A percentile compares a stretch with the other conserved stretches of the same genome.
These are phyloP conservation scores for Tringa solitaria DNA, from an alignment of 2,113 vertebrate species.

Conservation along the genomic window DNA sequence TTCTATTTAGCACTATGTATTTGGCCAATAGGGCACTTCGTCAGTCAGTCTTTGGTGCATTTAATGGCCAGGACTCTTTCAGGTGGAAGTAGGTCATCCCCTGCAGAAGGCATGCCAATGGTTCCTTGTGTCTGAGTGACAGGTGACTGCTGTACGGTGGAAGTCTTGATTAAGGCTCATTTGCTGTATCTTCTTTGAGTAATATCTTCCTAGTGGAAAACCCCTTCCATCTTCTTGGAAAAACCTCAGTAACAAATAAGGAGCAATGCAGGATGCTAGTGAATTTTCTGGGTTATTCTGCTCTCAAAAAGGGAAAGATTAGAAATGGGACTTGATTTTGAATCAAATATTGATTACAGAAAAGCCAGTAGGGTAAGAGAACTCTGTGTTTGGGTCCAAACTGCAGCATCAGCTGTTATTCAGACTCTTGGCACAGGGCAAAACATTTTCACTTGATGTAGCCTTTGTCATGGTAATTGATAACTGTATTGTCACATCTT, in stretches of 20 bases:
- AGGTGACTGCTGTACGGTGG: background rate
- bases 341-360: background rate
- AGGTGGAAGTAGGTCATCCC: background rate
- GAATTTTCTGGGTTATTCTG: background rate
- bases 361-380: background rate
- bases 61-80: background rate
- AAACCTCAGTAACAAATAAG: background rate
- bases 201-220: background rate
- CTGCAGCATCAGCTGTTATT: background rate
- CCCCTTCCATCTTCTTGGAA: background rate
- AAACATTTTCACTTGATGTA: constrained; percentile 13
- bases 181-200: background rate
- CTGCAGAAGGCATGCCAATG: background rate
- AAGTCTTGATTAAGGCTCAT: background rate
- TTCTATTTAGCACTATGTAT: background rate
- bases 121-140: background rate
- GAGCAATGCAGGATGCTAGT: background rate
- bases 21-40: background rate
- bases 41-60: background rate
- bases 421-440: background rate
- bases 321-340: background rate
- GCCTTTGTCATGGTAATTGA: constrained; percentile 36
- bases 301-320: background rate
- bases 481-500: constrained; percentile 14
- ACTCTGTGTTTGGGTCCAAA: background rate